Evolutionary conservation across 2,113 vertebrate species (phyloP).

Genomic region (Vireo altiloquus): DNA sequence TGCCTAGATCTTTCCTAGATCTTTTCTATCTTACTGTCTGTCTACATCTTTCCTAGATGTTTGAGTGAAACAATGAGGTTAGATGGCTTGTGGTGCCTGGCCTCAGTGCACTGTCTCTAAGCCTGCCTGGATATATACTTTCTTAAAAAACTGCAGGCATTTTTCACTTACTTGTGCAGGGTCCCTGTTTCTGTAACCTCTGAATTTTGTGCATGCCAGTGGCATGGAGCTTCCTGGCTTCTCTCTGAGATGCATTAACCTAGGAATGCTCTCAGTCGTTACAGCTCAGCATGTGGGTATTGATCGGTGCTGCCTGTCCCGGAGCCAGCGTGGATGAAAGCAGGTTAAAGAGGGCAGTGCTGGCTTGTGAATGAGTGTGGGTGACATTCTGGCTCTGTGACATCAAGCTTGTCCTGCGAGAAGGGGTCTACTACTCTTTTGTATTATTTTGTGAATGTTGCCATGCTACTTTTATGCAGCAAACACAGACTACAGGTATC

Average conservation of each 20-base stretch:
- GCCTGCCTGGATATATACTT: not conserved
- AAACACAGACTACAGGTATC: not conserved
- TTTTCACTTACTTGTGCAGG: not conserved
- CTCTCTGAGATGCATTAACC: not conserved
- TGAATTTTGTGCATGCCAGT: not conserved
- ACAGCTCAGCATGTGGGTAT: not conserved
- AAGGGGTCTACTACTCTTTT: not conserved
- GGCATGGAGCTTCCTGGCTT: not conserved
- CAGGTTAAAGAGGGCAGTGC: not conserved
- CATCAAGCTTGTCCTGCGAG: not conserved
- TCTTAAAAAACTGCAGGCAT: not conserved
- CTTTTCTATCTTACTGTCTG: too few species aligned
- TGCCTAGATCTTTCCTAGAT: not conserved
- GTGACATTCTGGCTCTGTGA: not conserved
- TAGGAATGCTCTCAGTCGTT: not conserved
- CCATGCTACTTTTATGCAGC: not conserved
- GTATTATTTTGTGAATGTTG: not conserved
- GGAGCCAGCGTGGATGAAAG: not conserved
- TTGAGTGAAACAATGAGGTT: accelerated
- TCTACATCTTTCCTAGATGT: not conserved
- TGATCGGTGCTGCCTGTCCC: not conserved
- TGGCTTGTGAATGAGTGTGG: accelerated
- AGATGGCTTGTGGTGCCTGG: not conserved
- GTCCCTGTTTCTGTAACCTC: not conserved
- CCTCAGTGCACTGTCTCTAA: not conserved